phyloP scores from a whole-genome alignment of 2,888 invertebrate species.

The Eupithecia insigniata region DNA sequence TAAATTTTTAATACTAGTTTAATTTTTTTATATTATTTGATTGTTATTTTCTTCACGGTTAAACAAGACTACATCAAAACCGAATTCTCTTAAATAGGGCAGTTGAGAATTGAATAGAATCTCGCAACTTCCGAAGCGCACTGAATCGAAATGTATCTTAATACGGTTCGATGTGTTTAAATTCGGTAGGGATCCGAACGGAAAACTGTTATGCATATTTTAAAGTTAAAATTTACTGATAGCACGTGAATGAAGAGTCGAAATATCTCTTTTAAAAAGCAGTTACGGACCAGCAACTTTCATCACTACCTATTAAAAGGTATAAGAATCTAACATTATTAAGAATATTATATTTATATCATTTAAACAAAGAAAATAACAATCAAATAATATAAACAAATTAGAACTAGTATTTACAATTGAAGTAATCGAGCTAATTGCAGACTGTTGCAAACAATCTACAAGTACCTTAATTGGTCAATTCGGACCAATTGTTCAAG shows the following conservation, averaged over 20 bases:
- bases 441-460: too few species aligned
- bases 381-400: too few species aligned
- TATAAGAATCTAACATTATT: neutral
- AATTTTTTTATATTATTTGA: too few species aligned
- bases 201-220: conserved; percentile 85
- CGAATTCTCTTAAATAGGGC: conserved; percentile 22
- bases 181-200: conserved; percentile 80
- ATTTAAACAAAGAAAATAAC: too few species aligned
- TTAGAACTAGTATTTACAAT: too few species aligned
- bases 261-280: conserved; percentile 64
- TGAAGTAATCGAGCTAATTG: too few species aligned
- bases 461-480: too few species aligned
- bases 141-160: conserved; percentile 82
- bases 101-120: conserved; percentile 58
- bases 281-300: conserved; percentile 13
- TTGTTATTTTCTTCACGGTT: neutral
- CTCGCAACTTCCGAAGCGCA: conserved; percentile 68
- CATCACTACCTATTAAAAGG: neutral
- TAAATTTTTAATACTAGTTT: too few species aligned
- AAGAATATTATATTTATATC: too few species aligned
- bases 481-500: too few species aligned
- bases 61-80: neutral
- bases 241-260: conserved; percentile 70
- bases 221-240: conserved; percentile 83
- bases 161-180: conserved; percentile 81